A percentile compares a stretch with the other conserved stretches of the same genome.
Conservation (phyloP, 1,140 invertebrate genomes). For the Calycopis cecrops region DNA sequence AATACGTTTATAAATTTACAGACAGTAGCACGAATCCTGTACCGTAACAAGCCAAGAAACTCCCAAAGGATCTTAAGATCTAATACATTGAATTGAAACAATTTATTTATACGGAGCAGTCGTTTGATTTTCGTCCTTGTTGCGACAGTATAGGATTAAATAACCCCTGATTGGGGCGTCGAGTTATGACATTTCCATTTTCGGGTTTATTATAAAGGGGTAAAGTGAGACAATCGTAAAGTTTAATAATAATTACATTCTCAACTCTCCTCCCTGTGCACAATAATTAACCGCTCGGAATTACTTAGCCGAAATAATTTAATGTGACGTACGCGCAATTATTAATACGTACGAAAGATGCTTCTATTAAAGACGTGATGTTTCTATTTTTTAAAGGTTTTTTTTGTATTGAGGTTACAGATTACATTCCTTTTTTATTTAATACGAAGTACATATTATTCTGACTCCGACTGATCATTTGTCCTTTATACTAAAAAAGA, state of each 20-base stretch:
- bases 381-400: no score
- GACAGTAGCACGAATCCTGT: slow-evolving; percentile 60
- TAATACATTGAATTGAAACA: slow-evolving; percentile 32
- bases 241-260: slow-evolving; percentile 76
- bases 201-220: slow-evolving; percentile 48
- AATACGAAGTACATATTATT: no score
- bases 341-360: slow-evolving; percentile 35
- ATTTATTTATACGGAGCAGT: slow-evolving; percentile 18
- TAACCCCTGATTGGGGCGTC: slow-evolving; percentile 22
- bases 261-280: slow-evolving; percentile 69
- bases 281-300: slow-evolving; percentile 74
- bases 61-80: slow-evolving; percentile 63
- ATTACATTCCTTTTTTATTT: no score
- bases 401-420: no score
- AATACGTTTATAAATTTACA: slow-evolving; percentile 44
- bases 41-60: slow-evolving; percentile 67
- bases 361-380: slow-evolving; percentile 32
- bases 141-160: slow-evolving; percentile 21
- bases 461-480: no score
- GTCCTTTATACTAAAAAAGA: no score
- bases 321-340: slow-evolving; percentile 66
- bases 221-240: slow-evolving; percentile 75
- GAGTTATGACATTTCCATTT: slow-evolving; percentile 30
- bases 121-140: slow-evolving; percentile 36
- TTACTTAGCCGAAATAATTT: slow-evolving; percentile 74